A percentile compares a stretch with the other conserved stretches of the same genome.
Evolutionary conservation across 2,113 vertebrate genomes (phyloP).

Genomic region (Xiphorhynchus elegans): DNA sequence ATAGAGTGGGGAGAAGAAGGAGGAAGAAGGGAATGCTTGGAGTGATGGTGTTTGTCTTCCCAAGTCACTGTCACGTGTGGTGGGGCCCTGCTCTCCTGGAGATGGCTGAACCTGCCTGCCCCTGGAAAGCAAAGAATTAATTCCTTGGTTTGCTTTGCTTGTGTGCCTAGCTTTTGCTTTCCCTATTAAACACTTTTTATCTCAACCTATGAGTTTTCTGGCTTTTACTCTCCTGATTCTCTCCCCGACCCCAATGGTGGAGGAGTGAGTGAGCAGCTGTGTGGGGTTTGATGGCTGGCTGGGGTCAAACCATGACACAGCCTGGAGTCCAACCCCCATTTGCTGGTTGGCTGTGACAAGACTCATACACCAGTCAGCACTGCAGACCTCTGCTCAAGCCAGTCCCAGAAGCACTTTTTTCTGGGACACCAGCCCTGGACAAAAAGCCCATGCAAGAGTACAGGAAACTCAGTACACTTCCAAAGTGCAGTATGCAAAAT

Average conservation of each 20-base stretch:
- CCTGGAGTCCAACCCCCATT: background rate
- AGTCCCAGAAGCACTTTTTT: background rate
- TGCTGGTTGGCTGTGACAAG: accelerated
- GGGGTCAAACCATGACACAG: background rate
- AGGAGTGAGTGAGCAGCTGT: accelerated
- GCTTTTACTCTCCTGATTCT: background rate
- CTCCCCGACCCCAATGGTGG: accelerated
- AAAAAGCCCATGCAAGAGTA: background rate
- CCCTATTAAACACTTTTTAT: background rate
- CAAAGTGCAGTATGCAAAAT: background rate
- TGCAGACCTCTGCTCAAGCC: background rate
- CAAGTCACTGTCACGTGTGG: accelerated
- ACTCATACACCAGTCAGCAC: background rate
- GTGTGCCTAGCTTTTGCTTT: background rate
- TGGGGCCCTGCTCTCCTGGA: background rate
- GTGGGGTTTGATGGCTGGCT: background rate
- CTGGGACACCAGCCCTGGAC: background rate
- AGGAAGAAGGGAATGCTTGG: too few relatives aligned
- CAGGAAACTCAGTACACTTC: background rate
- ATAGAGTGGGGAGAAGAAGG: background rate
- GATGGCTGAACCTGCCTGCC: background rate
- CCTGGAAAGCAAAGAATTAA: background rate
- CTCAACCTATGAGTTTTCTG: background rate
- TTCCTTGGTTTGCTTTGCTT: background rate
- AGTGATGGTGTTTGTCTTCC: accelerated